Percentiles rank a stretch among this genome's conserved stretches.
Conservation (phyloP, 2,888 invertebrate species). For the Zhuqinia jingwanae region DNA sequence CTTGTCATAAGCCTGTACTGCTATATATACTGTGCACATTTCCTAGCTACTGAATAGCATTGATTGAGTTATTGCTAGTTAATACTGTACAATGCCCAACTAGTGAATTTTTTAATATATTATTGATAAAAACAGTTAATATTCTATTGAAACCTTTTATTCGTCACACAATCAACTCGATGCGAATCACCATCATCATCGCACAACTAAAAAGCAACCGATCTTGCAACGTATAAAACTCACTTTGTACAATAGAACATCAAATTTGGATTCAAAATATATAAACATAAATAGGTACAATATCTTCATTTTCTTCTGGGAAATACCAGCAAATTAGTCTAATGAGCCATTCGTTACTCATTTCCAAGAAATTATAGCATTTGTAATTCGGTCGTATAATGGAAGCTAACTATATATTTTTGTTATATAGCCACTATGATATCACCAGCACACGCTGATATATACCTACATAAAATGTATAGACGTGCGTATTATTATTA, state of each 20-base stretch:
- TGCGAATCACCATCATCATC: not conserved
- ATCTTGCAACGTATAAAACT: not conserved
- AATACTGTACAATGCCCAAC: no score
- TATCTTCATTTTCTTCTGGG: constrained; percentile 67
- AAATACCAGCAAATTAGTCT: constrained; percentile 74
- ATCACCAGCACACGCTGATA: not conserved
- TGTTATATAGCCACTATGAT: not conserved
- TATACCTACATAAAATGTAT: not conserved
- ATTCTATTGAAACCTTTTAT: no score
- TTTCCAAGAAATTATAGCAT: constrained; percentile 61
- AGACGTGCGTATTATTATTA: not conserved
- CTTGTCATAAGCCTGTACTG: no score
- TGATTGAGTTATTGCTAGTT: no score
- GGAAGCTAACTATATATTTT: not conserved
- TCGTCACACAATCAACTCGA: no score
- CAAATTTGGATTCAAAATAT: constrained; percentile 45
- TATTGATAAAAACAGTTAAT: no score
- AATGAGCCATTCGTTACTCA: constrained; percentile 75
- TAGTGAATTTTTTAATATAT: no score
- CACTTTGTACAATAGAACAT: constrained; percentile 20
- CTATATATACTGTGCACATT: no score
- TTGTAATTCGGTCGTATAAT: not conserved
- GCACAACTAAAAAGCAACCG: not conserved
- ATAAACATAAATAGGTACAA: no score
- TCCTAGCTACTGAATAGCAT: no score